Base-by-base conservation (phyloP, 2,888 invertebrate species). In the Lamellibrachia columna region DNA sequence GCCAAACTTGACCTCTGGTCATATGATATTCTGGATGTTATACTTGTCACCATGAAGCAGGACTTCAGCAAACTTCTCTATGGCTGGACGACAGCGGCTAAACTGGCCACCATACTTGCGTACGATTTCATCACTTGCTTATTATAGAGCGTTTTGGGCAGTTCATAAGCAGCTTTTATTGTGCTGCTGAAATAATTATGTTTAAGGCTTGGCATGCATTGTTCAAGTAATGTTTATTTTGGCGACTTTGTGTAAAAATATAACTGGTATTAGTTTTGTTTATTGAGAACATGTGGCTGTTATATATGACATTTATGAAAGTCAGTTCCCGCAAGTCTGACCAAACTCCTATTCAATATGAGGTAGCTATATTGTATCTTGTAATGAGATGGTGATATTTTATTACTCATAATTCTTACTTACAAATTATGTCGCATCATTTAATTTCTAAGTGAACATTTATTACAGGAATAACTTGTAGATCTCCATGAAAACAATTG, bases 81-180 rank as follows among this genome's bases (percentile, higher is more conserved):
- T 91, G 95, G 96, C 92, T 96, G 96, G 96, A 94, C 94, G 22
- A 95, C 95, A 15, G 96, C 96, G 8, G 95, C 96, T 28, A 94
- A 94, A 55, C 94, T 96, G 7, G 95, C 95, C 7, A 94, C 94
- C 40, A 94, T 96, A n/a, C 94, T 96, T 53, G 95, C 96, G 96
- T 96, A 75, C 22, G 75, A 75, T 75, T 75, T 75, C 75, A 6
- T 75, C 22, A 75, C 15, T 4, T n/a, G n/a, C 22, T n/a, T 91
- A 53, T 40, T 7, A 15, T 92, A 40, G 7, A 7, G 22, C 7
- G 7, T 53, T 91, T 91, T 40, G 52, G 52, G 52, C 52, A 28
- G 91, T 53, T 6, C 91, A 91, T 53, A 11, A 91, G 91, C 91
- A 53, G 22, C 7, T 90, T 90, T 90, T 91, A 40, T 28, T 7